Evolutionary conservation across 2,797 vertebrate species (phyloP).

Genomic region (Spinus pinus): DNA sequence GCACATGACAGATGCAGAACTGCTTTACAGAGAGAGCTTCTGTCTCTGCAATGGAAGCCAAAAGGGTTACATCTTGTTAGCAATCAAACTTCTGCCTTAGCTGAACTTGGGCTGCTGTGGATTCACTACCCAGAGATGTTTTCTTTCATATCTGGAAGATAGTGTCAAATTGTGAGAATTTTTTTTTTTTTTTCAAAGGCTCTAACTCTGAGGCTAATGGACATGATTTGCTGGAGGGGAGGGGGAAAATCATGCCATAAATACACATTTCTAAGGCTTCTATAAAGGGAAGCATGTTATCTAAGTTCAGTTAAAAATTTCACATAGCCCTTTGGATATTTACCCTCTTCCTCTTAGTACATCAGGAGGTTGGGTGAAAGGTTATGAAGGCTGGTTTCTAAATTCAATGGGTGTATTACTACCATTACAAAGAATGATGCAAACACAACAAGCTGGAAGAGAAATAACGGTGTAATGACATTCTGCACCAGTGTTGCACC

Average conservation of each 20-base stretch:
- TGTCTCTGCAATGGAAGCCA: neutral
- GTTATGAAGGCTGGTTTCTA: neutral
- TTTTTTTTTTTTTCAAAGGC: neutral
- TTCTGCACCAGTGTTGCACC: accelerated
- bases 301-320: neutral
- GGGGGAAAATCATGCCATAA: neutral
- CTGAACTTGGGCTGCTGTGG: neutral
- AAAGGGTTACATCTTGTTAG: neutral
- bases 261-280: neutral
- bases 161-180: neutral
- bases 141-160: neutral
- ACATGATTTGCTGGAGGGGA: neutral
- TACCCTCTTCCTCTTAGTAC: neutral
- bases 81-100: neutral
- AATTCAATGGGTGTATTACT: neutral
- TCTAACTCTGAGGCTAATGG: neutral
- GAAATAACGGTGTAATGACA: neutral
- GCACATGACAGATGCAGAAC: neutral
- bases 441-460: neutral
- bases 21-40: neutral
- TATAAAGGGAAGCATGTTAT: neutral
- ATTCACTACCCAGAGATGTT: neutral
- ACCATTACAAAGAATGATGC: neutral
- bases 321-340: neutral
- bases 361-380: neutral